Evolutionary conservation across 2,113 vertebrate species (phyloP).

Genomic region (Perognathus longimembris): DNA sequence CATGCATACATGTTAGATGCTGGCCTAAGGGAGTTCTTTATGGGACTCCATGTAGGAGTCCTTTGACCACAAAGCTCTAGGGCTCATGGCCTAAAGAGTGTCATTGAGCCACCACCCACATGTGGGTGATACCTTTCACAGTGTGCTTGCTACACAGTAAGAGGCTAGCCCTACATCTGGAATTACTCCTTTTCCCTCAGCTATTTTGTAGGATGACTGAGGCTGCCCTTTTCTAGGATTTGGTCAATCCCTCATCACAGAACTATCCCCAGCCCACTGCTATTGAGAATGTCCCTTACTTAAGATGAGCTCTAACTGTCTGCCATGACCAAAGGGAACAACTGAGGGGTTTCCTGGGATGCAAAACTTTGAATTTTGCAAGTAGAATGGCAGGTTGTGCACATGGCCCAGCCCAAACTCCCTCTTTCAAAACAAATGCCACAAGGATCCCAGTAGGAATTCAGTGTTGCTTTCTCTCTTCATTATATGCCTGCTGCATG

Average conservation of each 20-base stretch:
- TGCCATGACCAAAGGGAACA: neutral
- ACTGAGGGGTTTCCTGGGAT: neutral
- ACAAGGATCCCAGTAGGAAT: neutral
- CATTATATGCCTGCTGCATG: neutral
- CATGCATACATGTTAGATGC: neutral
- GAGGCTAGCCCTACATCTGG: too few species aligned
- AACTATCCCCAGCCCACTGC: neutral
- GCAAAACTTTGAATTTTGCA: neutral
- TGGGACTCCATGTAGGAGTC: neutral
- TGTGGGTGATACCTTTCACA: neutral
- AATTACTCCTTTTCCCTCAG: neutral
- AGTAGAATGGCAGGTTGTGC: neutral
- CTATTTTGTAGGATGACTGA: rapidly evolving
- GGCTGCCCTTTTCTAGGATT: neutral
- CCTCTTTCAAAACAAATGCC: constrained; percentile 3
- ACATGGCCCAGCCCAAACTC: neutral
- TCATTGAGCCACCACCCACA: neutral
- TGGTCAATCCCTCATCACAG: neutral
- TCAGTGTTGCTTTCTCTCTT: neutral
- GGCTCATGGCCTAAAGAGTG: neutral
- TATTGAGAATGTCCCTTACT: neutral
- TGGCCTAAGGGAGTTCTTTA: neutral
- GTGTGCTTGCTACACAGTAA: neutral
- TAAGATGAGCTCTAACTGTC: neutral
- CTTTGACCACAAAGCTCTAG: neutral